Evolutionary conservation across 2,888 invertebrate genomes (phyloP).

Genomic region (Selenia dentaria): DNA sequence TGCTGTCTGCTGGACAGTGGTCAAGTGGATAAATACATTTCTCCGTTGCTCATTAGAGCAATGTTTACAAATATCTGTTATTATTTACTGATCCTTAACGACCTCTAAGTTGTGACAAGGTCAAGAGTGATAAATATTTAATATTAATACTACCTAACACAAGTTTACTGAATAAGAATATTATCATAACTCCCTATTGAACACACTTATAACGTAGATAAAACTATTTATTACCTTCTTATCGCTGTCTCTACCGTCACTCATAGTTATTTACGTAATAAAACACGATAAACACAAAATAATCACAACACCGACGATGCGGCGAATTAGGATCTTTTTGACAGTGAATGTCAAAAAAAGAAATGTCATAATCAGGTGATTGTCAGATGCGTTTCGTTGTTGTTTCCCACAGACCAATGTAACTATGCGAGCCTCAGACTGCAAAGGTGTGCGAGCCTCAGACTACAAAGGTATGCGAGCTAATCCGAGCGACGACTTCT

Average conservation of each 20-base stretch:
- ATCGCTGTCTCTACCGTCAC: constrained; percentile 60
- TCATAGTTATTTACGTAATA: constrained; percentile 58
- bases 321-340: constrained; percentile 30
- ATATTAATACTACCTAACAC: constrained; percentile 35
- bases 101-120: constrained; percentile 67
- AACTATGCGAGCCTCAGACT: too few relatives aligned
- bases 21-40: constrained; percentile 1
- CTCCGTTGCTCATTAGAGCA: background rate
- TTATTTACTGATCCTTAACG: constrained; percentile 35
- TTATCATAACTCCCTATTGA: constrained; percentile 21
- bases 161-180: too few relatives aligned
- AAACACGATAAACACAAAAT: constrained; percentile 32
- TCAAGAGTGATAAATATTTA: constrained; percentile 59
- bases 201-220: constrained; percentile 47
- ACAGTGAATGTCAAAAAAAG: constrained; percentile 15
- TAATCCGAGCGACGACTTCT: too few relatives aligned
- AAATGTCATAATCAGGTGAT: constrained; percentile 44
- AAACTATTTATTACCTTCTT: constrained; percentile 68
- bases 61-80: constrained; percentile 29
- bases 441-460: too few relatives aligned
- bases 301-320: constrained; percentile 29
- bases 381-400: constrained; percentile 45
- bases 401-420: too few relatives aligned
- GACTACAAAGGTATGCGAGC: too few relatives aligned
- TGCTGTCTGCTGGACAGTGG: too few relatives aligned